Conservation (phyloP, 2,888 invertebrate species). For the Sphecodes monilicornis region DNA sequence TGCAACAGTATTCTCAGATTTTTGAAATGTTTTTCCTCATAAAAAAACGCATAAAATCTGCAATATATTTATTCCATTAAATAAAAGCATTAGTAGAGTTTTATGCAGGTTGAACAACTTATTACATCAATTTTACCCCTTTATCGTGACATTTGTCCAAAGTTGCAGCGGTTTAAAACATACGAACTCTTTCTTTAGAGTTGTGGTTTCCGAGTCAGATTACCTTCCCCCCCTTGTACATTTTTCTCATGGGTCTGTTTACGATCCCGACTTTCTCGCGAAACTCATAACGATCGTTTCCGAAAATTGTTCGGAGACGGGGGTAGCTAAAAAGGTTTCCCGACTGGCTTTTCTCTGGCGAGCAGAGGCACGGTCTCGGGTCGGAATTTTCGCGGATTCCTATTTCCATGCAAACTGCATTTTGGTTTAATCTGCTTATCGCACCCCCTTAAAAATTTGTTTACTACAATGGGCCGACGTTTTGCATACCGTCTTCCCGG, state of each 20-base stretch:
- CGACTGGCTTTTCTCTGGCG: not conserved
- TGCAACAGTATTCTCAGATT: too few species aligned
- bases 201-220: too few species aligned
- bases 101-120: too few species aligned
- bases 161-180: too few species aligned
- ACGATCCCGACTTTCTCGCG: not conserved
- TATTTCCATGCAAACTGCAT: slow-evolving; percentile 53
- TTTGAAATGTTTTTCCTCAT: too few species aligned
- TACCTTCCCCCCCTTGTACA: not conserved
- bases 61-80: too few species aligned
- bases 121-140: too few species aligned
- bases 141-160: too few species aligned
- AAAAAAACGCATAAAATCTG: too few species aligned
- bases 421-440: slow-evolving; percentile 48
- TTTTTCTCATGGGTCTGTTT: not conserved
- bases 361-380: not conserved
- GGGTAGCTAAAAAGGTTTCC: not conserved
- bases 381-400: slow-evolving; percentile 45
- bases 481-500: slow-evolving; percentile 30
- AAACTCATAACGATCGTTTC: not conserved
- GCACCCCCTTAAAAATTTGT: slow-evolving; percentile 43
- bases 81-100: too few species aligned
- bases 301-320: not conserved
- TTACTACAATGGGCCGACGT: slow-evolving; percentile 24
- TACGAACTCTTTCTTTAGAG: too few species aligned